phyloP scores from a whole-genome alignment of 2,888 invertebrate species.

The Leptinotarsa peninsularis region DNA sequence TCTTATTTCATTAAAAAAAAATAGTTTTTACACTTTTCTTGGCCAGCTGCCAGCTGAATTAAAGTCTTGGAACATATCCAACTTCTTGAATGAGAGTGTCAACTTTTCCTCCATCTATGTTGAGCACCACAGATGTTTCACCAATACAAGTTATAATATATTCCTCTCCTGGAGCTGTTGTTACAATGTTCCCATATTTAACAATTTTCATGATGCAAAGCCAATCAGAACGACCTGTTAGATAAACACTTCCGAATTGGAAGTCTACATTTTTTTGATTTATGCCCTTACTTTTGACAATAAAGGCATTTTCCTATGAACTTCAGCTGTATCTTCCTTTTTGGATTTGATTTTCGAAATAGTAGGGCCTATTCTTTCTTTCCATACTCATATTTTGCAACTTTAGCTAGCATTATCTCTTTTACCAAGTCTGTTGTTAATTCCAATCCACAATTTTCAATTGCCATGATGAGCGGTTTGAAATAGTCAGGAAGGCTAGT shows the following conservation, averaged over 20 bases:
- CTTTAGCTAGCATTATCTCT: neutral
- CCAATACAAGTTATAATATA: neutral
- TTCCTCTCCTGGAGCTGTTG: neutral
- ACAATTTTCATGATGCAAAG: neutral
- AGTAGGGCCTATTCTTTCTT: too few species aligned
- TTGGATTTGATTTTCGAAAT: neutral
- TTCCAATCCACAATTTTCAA: neutral
- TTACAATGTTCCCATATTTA: neutral
- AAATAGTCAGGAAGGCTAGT: neutral
- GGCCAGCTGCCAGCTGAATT: neutral
- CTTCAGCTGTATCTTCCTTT: too few species aligned
- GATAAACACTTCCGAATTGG: neutral
- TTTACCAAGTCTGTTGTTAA: neutral
- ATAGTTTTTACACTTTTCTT: neutral
- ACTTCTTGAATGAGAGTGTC: neutral
- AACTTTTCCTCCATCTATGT: neutral
- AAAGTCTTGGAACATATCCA: neutral
- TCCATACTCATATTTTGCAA: too few species aligned
- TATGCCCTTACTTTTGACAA: neutral
- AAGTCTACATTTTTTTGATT: neutral
- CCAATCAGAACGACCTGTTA: neutral
- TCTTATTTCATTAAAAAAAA: neutral
- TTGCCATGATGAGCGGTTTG: conserved; percentile 7
- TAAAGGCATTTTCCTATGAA: neutral
- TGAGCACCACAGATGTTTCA: neutral